phyloP scores from a whole-genome alignment of 1,140 invertebrate genomes.

The Phthorimaea operculella region DNA sequence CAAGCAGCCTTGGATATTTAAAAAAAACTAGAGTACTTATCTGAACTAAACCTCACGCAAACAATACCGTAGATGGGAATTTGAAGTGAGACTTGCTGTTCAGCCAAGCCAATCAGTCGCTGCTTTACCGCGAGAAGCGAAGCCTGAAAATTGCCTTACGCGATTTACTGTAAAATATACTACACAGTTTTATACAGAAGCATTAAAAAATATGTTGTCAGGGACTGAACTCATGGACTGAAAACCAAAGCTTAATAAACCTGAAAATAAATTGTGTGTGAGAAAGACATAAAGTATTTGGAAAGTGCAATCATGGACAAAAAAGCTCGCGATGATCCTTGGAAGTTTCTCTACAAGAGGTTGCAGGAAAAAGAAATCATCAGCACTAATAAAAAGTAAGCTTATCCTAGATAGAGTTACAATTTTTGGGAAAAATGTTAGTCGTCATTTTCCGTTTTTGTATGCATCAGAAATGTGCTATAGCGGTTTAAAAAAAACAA shows the following conservation, averaged over 20 bases:
- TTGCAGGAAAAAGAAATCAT: constrained; percentile 52
- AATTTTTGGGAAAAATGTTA: too few species aligned
- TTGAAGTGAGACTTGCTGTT: constrained; percentile 21
- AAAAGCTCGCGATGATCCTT: constrained; percentile 36
- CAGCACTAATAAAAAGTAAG: constrained; percentile 42
- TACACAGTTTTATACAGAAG: too few species aligned
- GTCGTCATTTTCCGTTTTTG: too few species aligned
- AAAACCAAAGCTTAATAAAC: too few species aligned
- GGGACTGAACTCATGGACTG: too few species aligned
- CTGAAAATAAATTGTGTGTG: neutral
- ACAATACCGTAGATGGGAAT: constrained; percentile 33
- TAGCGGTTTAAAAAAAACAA: too few species aligned
- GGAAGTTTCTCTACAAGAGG: constrained; percentile 51
- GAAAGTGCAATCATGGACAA: constrained; percentile 21
- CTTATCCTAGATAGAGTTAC: neutral
- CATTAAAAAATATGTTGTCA: too few species aligned
- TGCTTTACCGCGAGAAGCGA: constrained; percentile 25
- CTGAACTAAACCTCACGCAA: constrained; percentile 33
- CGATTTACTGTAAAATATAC: too few species aligned
- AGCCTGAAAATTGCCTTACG: constrained; percentile 36
- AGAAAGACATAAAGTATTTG: neutral
- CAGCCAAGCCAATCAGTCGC: constrained; percentile 23
- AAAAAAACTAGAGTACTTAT: constrained; percentile 52
- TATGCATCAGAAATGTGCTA: too few species aligned
- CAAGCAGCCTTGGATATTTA: constrained; percentile 34